phyloP scores from a whole-genome alignment of 2,797 vertebrate genomes.

The Sebastes hubbsi region DNA sequence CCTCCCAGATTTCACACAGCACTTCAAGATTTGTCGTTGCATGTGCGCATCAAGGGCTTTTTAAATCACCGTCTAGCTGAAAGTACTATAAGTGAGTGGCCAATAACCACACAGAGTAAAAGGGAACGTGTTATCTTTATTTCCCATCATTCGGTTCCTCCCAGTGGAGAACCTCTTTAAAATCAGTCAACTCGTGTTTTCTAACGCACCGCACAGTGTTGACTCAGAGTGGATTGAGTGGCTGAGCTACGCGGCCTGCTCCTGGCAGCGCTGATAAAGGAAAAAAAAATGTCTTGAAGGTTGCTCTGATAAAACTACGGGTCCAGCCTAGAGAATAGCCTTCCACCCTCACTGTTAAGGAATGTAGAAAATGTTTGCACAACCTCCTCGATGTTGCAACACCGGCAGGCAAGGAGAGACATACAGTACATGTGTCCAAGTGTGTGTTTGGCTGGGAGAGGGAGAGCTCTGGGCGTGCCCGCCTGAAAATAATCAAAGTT shows the following conservation, averaged over 20 bases:
- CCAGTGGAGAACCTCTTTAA: background rate
- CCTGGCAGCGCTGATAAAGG: conserved; percentile 51
- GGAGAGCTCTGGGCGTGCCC: background rate
- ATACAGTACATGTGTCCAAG: conserved; percentile 15
- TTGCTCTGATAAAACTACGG: conserved; percentile 57
- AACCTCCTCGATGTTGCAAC: conserved; percentile 67
- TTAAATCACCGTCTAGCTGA: background rate
- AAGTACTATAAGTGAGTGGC: background rate
- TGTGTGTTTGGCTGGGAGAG: conserved; percentile 4
- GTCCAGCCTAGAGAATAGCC: conserved; percentile 33
- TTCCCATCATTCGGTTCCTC: background rate
- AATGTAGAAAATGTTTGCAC: conserved; percentile 77
- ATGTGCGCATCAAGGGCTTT: background rate
- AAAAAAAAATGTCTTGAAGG: conserved; percentile 47
- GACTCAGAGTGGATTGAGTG: background rate
- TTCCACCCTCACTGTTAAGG: conserved; percentile 59
- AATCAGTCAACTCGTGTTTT: background rate
- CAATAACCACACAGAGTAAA: background rate
- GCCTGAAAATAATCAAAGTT: background rate
- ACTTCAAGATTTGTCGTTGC: background rate
- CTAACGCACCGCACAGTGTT: background rate
- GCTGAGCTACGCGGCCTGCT: background rate
- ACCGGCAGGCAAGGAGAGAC: conserved; percentile 3
- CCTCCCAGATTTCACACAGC: background rate
- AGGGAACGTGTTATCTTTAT: background rate